These are phyloP conservation scores for Nycteola revayana DNA, from an alignment of 2,888 invertebrate genomes.

Conservation along the genomic window DNA sequence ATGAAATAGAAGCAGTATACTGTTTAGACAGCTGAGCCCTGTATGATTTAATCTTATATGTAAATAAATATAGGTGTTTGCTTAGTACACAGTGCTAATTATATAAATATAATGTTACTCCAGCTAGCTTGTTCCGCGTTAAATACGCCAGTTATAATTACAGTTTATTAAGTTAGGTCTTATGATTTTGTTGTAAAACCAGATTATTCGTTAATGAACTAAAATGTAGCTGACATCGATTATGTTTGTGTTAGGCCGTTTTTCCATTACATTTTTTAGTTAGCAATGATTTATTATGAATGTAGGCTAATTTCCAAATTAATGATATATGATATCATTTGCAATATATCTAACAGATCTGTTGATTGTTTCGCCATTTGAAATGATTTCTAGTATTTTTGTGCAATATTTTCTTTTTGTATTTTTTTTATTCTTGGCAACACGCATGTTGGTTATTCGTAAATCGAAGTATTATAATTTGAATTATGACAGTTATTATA, in stretches of 20 bases:
- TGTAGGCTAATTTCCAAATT: conserved; percentile 46
- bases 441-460: conserved; percentile 25
- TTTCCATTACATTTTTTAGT: too few species aligned
- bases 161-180: neutral
- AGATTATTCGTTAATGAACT: too few species aligned
- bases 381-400: conserved; percentile 47
- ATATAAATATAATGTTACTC: conserved; percentile 20
- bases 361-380: conserved; percentile 42
- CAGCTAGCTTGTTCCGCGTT: conserved; percentile 13
- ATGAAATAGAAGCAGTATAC: conserved; percentile 5
- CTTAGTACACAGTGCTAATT: conserved; percentile 42
- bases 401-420: conserved; percentile 53
- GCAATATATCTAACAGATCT: conserved; percentile 52
- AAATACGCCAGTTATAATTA: conserved; percentile 12
- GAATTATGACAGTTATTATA: conserved; percentile 12
- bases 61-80: conserved; percentile 48
- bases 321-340: conserved; percentile 75
- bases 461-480: conserved; percentile 23
- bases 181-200: too few species aligned
- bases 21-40: conserved; percentile 24
- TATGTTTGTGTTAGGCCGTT: too few species aligned
- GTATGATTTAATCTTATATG: conserved; percentile 34
- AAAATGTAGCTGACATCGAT: too few species aligned
- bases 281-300: conserved; percentile 30
- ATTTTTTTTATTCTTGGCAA: conserved; percentile 34